Evolutionary conservation across 2,888 invertebrate species (phyloP).

Genomic region (Heteromyza rotundicornis): DNA sequence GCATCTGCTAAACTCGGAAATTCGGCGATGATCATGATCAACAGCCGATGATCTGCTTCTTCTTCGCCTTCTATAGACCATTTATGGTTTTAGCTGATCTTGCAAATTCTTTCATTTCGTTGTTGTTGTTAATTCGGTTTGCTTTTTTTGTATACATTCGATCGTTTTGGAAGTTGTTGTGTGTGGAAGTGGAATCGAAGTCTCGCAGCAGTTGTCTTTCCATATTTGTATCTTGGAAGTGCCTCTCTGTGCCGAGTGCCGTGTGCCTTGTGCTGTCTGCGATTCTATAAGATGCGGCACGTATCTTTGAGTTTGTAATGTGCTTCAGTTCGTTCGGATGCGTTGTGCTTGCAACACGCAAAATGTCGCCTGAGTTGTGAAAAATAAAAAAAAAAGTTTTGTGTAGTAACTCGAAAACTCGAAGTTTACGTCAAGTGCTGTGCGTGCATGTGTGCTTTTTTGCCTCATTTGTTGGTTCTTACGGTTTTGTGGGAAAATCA

Average conservation of each 20-base stretch:
- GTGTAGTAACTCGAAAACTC: too few relatives aligned
- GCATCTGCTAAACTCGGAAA: too few relatives aligned
- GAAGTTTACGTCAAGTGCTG: background rate
- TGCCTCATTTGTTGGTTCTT: background rate
- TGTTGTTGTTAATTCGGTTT: background rate
- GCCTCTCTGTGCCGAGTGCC: background rate
- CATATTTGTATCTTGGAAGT: constrained; percentile 13
- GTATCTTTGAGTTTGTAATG: background rate
- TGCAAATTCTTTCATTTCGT: background rate
- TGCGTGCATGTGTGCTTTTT: too few relatives aligned
- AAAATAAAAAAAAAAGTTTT: too few relatives aligned
- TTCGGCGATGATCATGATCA: too few relatives aligned
- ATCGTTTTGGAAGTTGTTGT: too few relatives aligned
- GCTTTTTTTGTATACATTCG: too few relatives aligned
- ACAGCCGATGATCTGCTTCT: too few relatives aligned
- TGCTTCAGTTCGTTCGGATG: constrained; percentile 15
- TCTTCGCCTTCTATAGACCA: background rate
- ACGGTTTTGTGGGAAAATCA: background rate
- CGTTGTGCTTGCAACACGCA: constrained; percentile 23
- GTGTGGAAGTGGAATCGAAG: background rate
- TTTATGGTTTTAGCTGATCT: background rate
- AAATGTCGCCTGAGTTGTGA: background rate
- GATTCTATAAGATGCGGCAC: background rate
- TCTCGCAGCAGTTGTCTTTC: background rate
- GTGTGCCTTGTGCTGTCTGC: background rate